Conservation (phyloP, 2,888 invertebrate genomes). For the Macrostomum cliftonense region DNA sequence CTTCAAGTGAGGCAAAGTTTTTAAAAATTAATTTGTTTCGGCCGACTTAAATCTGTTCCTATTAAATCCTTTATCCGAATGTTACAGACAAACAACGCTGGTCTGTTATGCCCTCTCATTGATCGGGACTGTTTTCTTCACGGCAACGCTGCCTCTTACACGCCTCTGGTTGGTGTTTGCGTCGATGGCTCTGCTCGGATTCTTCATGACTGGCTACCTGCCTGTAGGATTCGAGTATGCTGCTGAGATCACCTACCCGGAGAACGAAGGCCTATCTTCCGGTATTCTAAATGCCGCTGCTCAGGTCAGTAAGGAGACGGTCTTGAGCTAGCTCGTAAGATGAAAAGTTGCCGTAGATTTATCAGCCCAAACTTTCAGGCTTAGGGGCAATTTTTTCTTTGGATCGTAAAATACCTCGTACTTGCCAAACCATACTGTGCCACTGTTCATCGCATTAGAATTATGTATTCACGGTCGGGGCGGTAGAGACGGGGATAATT, state of each 20-base stretch:
- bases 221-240: slow-evolving; percentile 95
- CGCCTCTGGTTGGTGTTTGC: too few species aligned
- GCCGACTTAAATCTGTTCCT: background rate
- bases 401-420: too few species aligned
- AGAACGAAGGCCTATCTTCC: slow-evolving; percentile 87
- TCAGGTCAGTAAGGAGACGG: slow-evolving; percentile 36
- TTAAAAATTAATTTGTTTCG: slow-evolving; percentile 4
- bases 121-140: background rate
- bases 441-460: too few species aligned
- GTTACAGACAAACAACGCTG: slow-evolving; percentile 1
- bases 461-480: too few species aligned
- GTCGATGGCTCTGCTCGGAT: slow-evolving; percentile 46
- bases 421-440: too few species aligned
- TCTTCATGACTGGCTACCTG: slow-evolving; percentile 97
- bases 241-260: slow-evolving; percentile 86
- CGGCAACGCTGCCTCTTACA: too few species aligned
- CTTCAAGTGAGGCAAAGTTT: slow-evolving; percentile 72
- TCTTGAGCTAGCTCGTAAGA: too few species aligned
- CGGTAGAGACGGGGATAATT: too few species aligned
- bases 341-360: too few species aligned
- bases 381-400: too few species aligned
- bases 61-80: too few species aligned
- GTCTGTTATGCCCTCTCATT: background rate
- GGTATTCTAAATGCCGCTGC: slow-evolving; percentile 77
- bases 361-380: too few species aligned